Evolutionary conservation across 2,797 vertebrate genomes (phyloP).

Genomic region (Todus mexicanus): DNA sequence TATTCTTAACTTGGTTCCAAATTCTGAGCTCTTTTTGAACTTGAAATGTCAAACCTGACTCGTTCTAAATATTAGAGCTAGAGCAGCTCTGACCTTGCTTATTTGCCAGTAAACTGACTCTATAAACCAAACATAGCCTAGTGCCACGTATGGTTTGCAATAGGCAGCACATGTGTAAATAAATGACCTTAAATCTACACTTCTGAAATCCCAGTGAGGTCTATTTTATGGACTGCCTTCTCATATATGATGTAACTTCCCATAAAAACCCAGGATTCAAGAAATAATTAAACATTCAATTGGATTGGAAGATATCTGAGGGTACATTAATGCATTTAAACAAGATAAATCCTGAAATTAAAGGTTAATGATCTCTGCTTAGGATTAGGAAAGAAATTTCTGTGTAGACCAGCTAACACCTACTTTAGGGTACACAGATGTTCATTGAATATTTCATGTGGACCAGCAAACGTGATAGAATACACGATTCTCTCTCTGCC

Average conservation of each 20-base stretch:
- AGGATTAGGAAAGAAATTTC: background rate
- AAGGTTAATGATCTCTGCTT: background rate
- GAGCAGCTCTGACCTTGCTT: background rate
- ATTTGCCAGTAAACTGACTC: slow-evolving; percentile 1
- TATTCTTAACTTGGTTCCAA: slow-evolving; percentile 24
- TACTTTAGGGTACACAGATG: background rate
- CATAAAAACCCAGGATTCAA: background rate
- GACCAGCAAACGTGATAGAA: background rate
- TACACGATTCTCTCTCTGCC: background rate
- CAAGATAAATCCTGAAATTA: background rate
- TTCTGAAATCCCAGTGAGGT: background rate
- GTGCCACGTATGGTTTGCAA: background rate
- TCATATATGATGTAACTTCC: background rate
- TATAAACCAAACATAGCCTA: background rate
- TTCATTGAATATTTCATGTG: background rate
- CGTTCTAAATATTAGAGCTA: slow-evolving; percentile 9
- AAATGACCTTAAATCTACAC: background rate
- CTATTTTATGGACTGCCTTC: background rate
- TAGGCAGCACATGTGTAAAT: background rate
- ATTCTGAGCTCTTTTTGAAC: background rate
- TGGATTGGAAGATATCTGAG: background rate
- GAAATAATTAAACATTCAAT: background rate
- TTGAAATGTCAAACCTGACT: slow-evolving; percentile 34
- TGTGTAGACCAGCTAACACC: background rate
- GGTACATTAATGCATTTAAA: background rate